These are phyloP conservation scores for Rhagium mordax DNA, from an alignment of 2,888 invertebrate genomes.

Conservation along the genomic window DNA sequence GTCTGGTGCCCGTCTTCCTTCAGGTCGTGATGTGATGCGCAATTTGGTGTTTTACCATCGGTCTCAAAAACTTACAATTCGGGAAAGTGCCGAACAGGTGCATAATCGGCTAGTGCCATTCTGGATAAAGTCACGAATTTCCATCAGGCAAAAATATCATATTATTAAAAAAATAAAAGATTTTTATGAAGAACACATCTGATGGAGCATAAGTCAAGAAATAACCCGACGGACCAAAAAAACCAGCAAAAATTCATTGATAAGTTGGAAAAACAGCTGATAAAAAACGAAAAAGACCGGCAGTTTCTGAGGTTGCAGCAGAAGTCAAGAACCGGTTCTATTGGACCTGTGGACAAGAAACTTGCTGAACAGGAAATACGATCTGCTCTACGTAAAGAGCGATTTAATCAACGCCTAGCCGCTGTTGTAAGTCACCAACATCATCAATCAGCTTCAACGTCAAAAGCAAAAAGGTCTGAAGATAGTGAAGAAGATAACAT, in stretches of 20 bases:
- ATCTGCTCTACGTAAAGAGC: background rate
- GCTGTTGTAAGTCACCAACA: background rate
- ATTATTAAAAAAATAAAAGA: background rate
- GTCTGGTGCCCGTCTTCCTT: background rate
- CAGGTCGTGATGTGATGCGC: constrained; percentile 12
- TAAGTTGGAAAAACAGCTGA: background rate
- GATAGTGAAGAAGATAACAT: background rate
- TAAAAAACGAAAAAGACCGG: background rate
- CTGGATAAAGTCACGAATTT: background rate
- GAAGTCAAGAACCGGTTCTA: constrained; percentile 10
- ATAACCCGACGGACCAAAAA: background rate
- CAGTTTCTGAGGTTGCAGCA: constrained; percentile 16
- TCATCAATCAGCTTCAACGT: background rate
- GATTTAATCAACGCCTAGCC: background rate
- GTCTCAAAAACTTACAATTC: constrained; percentile 13
- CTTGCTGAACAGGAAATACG: background rate
- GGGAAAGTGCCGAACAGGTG: constrained; percentile 18
- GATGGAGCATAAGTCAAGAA: background rate
- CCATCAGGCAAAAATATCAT: background rate
- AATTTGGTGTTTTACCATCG: constrained; percentile 15
- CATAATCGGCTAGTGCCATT: constrained; percentile 7
- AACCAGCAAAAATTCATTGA: background rate
- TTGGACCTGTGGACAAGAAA: constrained; percentile 3
- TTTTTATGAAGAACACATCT: background rate
- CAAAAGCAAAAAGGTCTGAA: background rate